Evolutionary conservation across 1,140 invertebrate species (phyloP).

Genomic region (Cheumatopsyche charites): DNA sequence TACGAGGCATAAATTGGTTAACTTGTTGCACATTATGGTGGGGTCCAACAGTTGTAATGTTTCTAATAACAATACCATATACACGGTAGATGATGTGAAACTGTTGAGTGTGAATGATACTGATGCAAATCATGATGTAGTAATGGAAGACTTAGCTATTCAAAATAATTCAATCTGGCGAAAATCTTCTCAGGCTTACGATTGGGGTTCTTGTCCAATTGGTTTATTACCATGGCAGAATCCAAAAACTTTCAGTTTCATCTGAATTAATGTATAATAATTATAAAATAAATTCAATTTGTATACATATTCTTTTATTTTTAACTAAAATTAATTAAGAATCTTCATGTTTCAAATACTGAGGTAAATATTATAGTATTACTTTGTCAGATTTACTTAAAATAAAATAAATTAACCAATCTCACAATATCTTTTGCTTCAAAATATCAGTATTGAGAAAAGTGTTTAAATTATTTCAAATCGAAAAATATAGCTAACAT

Average conservation of each 20-base stretch:
- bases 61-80: constrained; percentile 49
- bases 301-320: too few relatives aligned
- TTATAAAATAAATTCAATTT: too few relatives aligned
- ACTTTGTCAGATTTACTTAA: too few relatives aligned
- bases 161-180: constrained; percentile 39
- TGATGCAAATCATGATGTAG: background rate
- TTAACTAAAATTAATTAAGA: too few relatives aligned
- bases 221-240: constrained; percentile 58
- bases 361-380: too few relatives aligned
- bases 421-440: too few relatives aligned
- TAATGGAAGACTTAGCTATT: background rate
- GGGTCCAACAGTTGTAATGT: constrained; percentile 8
- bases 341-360: too few relatives aligned
- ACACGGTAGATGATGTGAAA: constrained; percentile 22
- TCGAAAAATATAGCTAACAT: too few relatives aligned
- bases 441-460: too few relatives aligned
- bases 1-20: constrained; percentile 52
- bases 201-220: constrained; percentile 54
- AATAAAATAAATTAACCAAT: too few relatives aligned
- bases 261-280: background rate
- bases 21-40: constrained; percentile 54
- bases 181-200: constrained; percentile 36
- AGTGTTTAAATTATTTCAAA: too few relatives aligned
- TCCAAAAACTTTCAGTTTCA: constrained; percentile 20
- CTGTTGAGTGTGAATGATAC: background rate